Evolutionary conservation across 2,888 invertebrate species (phyloP), one percentile per base, ranked within the genome.

Genomic region (Xanthorhoe spadicearia): DNA sequence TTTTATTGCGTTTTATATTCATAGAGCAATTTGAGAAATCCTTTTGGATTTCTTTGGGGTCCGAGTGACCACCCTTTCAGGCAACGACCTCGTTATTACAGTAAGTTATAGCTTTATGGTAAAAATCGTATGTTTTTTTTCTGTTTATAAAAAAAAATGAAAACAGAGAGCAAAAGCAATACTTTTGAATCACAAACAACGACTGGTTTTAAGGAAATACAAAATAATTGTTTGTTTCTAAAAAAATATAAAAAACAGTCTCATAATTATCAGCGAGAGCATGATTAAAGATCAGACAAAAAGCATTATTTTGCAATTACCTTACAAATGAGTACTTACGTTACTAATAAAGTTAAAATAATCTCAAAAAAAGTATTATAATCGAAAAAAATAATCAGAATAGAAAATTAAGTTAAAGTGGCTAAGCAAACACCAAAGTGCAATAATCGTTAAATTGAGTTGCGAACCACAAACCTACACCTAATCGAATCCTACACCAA

Each of bases 1-100:
- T 90, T 59, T 87, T 88, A 90, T 90, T 78, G 83, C 86, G 86
- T 88, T 91, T 90, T 87, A 88, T 92, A 92, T 92, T 91, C 92
- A 90, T 90, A 81, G 87, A 83, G 86, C 87, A 85, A 89, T 91
- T 89, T 87, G 83, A 79, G 81, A 88, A 87, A 89, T 89, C 85
- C 86, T 85, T 83, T 69, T 54, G 55, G 70, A 64, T 63, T 66
- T 70, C 68, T 70, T 60, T 54, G 70, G 77, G 74, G 59, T 66
- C 64, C 56, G 55, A 60, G 55, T 63, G 68, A 66, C 64, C 68
- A 68, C 69, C 69, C 73, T 60, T 55, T 56, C 62, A 63, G 59
- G 68, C 69, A 63, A 64, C 70, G 73, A 69, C 72, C 71, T 67
- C 66, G 67, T 69, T 69, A 68, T 68, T 63, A 56, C 59, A 49